phyloP scores from a whole-genome alignment of 1,140 invertebrate species.

The Ceratina australensis region DNA sequence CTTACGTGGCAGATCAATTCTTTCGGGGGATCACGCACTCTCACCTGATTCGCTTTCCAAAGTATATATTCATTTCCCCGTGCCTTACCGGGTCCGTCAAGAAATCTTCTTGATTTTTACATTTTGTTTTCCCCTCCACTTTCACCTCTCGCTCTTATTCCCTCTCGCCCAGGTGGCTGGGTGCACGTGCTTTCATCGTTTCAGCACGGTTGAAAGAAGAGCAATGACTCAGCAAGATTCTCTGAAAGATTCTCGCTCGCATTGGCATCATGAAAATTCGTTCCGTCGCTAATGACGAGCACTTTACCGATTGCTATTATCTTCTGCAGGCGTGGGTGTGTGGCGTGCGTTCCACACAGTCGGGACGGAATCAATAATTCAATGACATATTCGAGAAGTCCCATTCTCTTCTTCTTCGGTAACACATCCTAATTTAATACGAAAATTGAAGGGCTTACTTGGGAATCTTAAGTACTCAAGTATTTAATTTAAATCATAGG shows the following conservation, averaged over 20 bases:
- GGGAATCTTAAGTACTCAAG: too few relatives aligned
- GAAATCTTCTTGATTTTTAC: conserved; percentile 19
- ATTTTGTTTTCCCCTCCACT: too few relatives aligned
- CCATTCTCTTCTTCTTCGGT: too few relatives aligned
- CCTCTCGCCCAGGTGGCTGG: conserved; percentile 1
- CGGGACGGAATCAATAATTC: too few relatives aligned
- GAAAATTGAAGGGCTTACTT: too few relatives aligned
- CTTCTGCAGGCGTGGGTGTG: too few relatives aligned
- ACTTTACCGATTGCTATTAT: conserved; percentile 30
- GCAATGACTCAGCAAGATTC: conserved; percentile 42
- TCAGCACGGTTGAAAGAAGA: conserved; percentile 33
- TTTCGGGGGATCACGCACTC: conserved; percentile 12
- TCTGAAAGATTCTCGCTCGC: conserved; percentile 30
- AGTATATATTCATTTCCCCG: conserved; percentile 7
- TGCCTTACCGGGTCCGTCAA: not conserved
- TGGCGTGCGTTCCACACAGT: not conserved
- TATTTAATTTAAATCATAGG: too few relatives aligned
- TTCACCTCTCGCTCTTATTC: not conserved
- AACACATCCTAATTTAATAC: too few relatives aligned
- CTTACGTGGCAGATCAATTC: conserved; percentile 18
- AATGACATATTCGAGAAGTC: too few relatives aligned
- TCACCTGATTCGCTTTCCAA: conserved; percentile 20
- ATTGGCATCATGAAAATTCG: conserved; percentile 43
- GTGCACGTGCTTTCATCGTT: conserved; percentile 40
- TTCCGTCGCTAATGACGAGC: conserved; percentile 35